These are phyloP conservation scores for Antitype chi DNA, from an alignment of 2,888 invertebrate genomes.

Conservation along the genomic window DNA sequence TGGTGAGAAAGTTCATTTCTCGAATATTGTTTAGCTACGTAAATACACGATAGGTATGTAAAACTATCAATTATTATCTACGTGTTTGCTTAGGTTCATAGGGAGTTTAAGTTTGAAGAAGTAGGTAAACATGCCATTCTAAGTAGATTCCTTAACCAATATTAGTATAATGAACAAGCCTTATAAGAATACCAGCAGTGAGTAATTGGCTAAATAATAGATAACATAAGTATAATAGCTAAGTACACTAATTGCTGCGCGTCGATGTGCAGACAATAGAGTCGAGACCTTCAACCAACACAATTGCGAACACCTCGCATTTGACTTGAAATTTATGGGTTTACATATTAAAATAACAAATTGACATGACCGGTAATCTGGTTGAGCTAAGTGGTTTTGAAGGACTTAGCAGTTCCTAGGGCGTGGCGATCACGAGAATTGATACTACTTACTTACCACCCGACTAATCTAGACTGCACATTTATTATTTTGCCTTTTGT, in stretches of 20 bases:
- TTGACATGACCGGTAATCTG: constrained; percentile 81
- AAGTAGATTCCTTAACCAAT: constrained; percentile 36
- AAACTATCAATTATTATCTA: neutral
- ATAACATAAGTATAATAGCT: constrained; percentile 72
- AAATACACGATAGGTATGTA: neutral
- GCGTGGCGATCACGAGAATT: constrained; percentile 86
- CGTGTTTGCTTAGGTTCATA: neutral
- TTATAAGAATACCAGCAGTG: constrained; percentile 70
- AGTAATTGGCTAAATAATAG: constrained; percentile 62
- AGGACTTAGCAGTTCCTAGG: constrained; percentile 81
- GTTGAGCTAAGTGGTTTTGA: constrained; percentile 82
- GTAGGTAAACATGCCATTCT: constrained; percentile 5
- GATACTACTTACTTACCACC: constrained; percentile 67
- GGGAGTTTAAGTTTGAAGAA: constrained; percentile 1
- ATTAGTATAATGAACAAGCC: constrained; percentile 55
- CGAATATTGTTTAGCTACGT: neutral
- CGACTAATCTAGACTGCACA: constrained; percentile 75
- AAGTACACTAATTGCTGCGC: constrained; percentile 76
- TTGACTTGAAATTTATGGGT: constrained; percentile 78
- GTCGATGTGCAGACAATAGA: constrained; percentile 79
- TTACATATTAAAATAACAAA: constrained; percentile 85
- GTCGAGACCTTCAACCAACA: constrained; percentile 77
- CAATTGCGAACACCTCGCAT: constrained; percentile 76
- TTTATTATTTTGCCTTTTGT: constrained; percentile 80
- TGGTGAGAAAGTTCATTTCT: neutral